Conservation (phyloP, 2,888 invertebrate species). For the Orthosia gothica region DNA sequence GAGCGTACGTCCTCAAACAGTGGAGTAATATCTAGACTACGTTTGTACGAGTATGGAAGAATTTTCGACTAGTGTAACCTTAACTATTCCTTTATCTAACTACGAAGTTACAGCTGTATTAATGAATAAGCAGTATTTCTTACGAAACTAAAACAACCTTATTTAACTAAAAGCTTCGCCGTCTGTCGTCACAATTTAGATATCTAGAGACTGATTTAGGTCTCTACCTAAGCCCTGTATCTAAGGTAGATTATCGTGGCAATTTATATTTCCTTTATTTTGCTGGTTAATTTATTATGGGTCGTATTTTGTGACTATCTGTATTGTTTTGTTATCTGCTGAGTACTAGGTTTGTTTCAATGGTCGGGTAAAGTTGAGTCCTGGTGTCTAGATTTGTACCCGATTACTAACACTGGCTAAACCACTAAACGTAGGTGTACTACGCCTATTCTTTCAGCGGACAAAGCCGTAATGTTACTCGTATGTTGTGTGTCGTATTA, state of each 20-base stretch:
- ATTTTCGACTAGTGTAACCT: no score
- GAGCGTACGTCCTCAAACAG: no score
- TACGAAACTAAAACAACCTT: conserved; percentile 2
- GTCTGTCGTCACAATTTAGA: conserved; percentile 16
- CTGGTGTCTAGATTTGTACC: no score
- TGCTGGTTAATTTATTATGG: conserved; percentile 11
- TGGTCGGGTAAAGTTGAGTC: no score
- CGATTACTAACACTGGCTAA: no score
- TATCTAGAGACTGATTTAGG: conserved; percentile 31
- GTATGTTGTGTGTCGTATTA: no score
- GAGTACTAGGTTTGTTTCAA: neutral
- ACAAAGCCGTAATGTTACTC: no score
- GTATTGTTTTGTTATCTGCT: neutral
- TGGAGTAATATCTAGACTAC: no score
- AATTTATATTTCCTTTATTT: conserved; percentile 28
- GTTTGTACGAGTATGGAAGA: no score
- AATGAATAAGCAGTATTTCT: conserved; percentile 5
- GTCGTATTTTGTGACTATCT: neutral
- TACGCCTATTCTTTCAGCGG: no score
- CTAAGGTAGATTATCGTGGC: conserved; percentile 31
- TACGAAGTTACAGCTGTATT: neutral
- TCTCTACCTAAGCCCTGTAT: conserved; percentile 12
- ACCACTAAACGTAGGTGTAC: no score
- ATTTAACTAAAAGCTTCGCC: conserved; percentile 13
- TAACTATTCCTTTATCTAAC: neutral